Evolutionary conservation across 2,113 vertebrate genomes (phyloP), one percentile per base, ranked within the genome.

Genomic region (Aix galericulata): DNA sequence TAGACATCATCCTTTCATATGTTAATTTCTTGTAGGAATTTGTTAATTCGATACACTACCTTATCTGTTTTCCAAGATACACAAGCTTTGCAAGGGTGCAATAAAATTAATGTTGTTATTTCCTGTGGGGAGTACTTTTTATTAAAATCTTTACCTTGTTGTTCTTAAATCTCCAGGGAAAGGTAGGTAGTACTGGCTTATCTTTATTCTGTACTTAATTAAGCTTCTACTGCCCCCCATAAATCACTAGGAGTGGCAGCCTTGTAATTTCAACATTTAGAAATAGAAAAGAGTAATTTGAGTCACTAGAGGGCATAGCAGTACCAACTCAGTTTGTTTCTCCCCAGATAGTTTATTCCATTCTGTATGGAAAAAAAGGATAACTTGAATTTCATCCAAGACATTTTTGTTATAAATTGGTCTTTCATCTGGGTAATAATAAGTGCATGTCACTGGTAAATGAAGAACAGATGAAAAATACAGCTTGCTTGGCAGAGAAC

Each of bases 231-330:
- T 67, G 42, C 44, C 31, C 48, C 23, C 5, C 42, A 50, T 46
- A 86, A 77, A 60, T 82, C 58, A 29, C 29, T 50, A 53, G 36
- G 73, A 88, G 9, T 56, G 73, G 63, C 69, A 86, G 32, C 62
- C 42, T 88, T 53, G 8, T 15, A 58, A 74, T 91, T 75, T 83
- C 44, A 83, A 86, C 42, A 60, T 84, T 94, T 77, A 91, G 62
- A 80, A 91, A 84, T 10, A 63, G 53, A 34, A 11, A 82, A 91
- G 80, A 92, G 50, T 82, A 78, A 86, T 95, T 92, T 91, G 77
- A 94, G 92, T 89, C 93, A 82, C 95, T 96, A 96, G 96, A 95
- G 93, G 95, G 96, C 97, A 91, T 46, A 88, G 82, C 59, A 79
- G 90, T 64, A 95, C 78, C 36, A 88, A 88, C 78, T 8, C 69